Base-by-base conservation (phyloP, 2,888 invertebrate genomes). In the Volucella inanis region DNA sequence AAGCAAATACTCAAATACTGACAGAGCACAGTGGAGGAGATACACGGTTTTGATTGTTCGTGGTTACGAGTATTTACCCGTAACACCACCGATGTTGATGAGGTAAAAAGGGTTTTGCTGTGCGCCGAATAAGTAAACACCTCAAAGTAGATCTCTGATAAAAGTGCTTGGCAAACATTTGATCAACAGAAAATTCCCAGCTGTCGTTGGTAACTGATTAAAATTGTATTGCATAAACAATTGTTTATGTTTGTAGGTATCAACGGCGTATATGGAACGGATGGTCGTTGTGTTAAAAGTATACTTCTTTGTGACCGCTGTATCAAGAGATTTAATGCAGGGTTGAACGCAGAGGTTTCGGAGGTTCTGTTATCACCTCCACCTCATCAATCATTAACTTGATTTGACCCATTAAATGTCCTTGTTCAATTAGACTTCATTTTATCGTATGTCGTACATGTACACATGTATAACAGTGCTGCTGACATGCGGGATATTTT, bases 111-210 rank as follows among this genome's bases (percentile, higher is more conserved):
- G 83, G 78, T 84, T 84, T 64, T 14, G 68, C 45, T 84, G 68
- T 14, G 68, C 45, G 74, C 22, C 39, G 31, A 77, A 59, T 31
- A 49, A 54, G 79, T 49, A 84, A 84, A 84, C 65, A 81, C 18
- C 41, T 50, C 59, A 38, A 54, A 9, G 57, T 54, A 70, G 68
- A 59, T 47, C 70, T 65, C 70, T 59, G 79, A 79, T 79, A 65
- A 84, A 84, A 84, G 79, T 84, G 84, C 79, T 84, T 84, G 75
- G 84, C 65, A 84, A 84, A 79, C 79, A 84, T 84, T 84, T 84
- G 79, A 76, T 84, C 75, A 67, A 38, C 75, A 71, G 75, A 84
- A 79, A 79, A 64, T 70, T 79, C 79, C 74, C 84, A 84, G 79
- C 84, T 84, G 79, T 67, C 79, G 55, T 38, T 6, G 64, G 47